These are phyloP conservation scores for Austrofundulus limnaeus DNA, from an alignment of 2,113 vertebrate genomes.

Conservation along the genomic window DNA sequence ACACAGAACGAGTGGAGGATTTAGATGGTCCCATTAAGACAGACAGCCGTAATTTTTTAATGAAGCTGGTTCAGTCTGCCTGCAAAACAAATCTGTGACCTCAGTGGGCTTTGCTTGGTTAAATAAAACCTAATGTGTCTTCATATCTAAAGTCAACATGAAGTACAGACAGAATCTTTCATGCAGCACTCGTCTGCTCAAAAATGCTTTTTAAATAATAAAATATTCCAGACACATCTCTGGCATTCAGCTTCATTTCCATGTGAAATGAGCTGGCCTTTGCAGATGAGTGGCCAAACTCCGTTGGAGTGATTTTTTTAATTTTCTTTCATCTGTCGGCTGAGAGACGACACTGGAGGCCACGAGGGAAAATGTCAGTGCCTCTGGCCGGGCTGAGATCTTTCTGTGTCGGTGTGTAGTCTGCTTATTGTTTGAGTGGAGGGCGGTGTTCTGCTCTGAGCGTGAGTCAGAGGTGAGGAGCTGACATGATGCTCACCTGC, in stretches of 20 bases:
- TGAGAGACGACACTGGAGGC: constrained; percentile 8
- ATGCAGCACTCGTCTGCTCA: too few relatives aligned
- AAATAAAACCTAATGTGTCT: too few relatives aligned
- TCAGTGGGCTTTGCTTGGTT: too few relatives aligned
- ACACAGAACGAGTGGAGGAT: constrained; percentile 3
- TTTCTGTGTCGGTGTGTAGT: constrained; percentile 14
- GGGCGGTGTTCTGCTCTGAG: background rate
- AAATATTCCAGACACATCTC: background rate
- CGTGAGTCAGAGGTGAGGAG: constrained; percentile 13
- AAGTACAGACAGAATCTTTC: too few relatives aligned
- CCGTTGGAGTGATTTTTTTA: background rate
- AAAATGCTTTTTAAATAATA: too few relatives aligned
- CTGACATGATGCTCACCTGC: constrained; percentile 6
- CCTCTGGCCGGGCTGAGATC: constrained; percentile 7
- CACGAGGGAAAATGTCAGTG: constrained; percentile 29
- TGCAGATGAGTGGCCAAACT: background rate
- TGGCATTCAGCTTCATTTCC: background rate
- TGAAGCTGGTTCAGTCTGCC: background rate
- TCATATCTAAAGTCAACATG: too few relatives aligned
- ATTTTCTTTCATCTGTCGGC: constrained; percentile 7
- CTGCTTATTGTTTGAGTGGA: constrained; percentile 4
- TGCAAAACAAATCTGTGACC: too few relatives aligned
- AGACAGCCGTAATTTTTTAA: constrained; percentile 15
- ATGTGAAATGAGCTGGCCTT: background rate
- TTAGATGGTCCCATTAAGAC: background rate